Conservation (phyloP, 2,888 invertebrate species). For the Eristalinus sepulchralis region DNA sequence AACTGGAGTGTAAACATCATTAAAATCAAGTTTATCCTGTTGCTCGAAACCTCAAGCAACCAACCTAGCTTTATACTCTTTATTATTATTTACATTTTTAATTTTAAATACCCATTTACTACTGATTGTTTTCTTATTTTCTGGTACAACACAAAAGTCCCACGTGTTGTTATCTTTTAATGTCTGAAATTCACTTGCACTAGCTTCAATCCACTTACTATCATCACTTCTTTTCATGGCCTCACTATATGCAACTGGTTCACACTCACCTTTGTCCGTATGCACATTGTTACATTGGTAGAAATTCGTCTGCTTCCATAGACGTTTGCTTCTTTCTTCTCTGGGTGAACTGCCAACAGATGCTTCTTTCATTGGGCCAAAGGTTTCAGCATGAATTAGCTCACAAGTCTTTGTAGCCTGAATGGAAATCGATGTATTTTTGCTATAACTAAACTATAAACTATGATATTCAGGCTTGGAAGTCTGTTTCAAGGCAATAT, state of each 20-base stretch:
- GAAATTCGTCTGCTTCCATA: not conserved
- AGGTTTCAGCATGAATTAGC: not conserved
- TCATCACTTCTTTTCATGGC: not conserved
- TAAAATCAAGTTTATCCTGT: not conserved
- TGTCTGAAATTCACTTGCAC: not conserved
- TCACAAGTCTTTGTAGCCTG: not conserved
- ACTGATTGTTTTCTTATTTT: constrained; percentile 1
- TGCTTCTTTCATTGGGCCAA: not conserved
- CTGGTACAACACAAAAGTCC: not conserved
- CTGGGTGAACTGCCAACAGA: not conserved
- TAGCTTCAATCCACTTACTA: not conserved
- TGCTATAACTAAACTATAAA: not conserved
- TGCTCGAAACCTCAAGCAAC: constrained; percentile 1
- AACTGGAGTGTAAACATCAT: not conserved
- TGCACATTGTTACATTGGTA: constrained; percentile 7
- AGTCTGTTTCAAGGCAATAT: not conserved
- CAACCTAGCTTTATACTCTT: constrained; percentile 3
- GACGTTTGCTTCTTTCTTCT: constrained; percentile 2
- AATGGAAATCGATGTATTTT: not conserved
- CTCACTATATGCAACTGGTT: not conserved
- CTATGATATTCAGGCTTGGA: not conserved
- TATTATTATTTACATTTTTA: not conserved
- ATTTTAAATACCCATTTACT: not conserved
- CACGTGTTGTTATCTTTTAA: constrained; percentile 5
- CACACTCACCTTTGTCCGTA: constrained; percentile 1